Conservation (phyloP, 2,797 vertebrate species). For the Cygnus olor region DNA sequence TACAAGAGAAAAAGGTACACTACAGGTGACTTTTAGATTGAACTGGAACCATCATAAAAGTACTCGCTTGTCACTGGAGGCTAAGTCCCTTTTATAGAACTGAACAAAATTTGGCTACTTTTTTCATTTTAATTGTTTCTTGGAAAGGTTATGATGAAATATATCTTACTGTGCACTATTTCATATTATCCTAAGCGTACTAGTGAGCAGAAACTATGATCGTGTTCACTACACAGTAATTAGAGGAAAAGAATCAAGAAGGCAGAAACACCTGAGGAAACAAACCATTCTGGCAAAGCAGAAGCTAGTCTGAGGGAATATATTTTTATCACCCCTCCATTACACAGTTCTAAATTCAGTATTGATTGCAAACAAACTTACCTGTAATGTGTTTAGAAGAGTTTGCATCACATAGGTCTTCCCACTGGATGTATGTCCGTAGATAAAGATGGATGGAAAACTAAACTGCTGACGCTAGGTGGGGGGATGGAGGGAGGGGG, state of each 20-base stretch:
- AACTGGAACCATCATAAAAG: not conserved
- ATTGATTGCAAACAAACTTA: slow-evolving; percentile 64
- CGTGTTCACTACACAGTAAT: not conserved
- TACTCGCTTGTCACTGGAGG: not conserved
- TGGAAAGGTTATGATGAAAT: not conserved
- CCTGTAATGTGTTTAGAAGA: slow-evolving; percentile 89
- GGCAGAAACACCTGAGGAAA: not conserved
- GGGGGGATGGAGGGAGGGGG: not conserved
- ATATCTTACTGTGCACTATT: not conserved
- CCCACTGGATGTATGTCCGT: slow-evolving; percentile 92
- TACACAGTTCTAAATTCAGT: slow-evolving; percentile 1
- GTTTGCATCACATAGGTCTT: slow-evolving; percentile 91
- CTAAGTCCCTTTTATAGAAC: not conserved
- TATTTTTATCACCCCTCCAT: not conserved
- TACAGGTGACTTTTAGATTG: not conserved
- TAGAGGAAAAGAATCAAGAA: not conserved
- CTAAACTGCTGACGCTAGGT: slow-evolving; percentile 89
- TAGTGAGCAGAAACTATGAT: not conserved
- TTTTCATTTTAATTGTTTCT: not conserved
- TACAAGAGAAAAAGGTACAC: not conserved
- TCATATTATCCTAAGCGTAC: not conserved
- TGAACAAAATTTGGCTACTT: not conserved
- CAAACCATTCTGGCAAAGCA: not conserved
- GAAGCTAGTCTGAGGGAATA: not conserved
- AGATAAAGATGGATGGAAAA: slow-evolving; percentile 94